Base-by-base conservation (phyloP, 2,888 invertebrate species). In the Dexiosoma caninum region DNA sequence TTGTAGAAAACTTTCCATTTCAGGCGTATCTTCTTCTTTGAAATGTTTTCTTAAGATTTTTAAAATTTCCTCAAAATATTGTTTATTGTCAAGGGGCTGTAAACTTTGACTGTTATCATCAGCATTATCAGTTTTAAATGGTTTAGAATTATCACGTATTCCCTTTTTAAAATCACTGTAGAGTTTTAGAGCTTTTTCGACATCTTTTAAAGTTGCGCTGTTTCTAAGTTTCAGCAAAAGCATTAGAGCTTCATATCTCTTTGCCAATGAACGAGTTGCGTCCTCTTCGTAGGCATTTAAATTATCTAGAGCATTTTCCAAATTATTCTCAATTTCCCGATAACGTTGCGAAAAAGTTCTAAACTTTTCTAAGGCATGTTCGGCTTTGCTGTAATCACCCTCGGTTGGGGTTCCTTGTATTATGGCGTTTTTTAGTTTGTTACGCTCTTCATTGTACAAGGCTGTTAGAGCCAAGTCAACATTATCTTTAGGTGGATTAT, bases 41-140 rank as follows among this genome's bases (percentile, higher is more conserved):
- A 42, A 0, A 9, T 60, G 19, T 21, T 51, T 21, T 30, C 9
- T 21, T 16, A 62, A 32, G 44, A 72, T 42, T 12, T 3, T 62
- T 62, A 72, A 35, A 53, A 72, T 71, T 51, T 71, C 71, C 8
- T 71, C 40, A n/a, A 71, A 60, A 40, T 60, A 71, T n/a, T 30
- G 37, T 27, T 14, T n/a, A 51, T 71, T 40, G 19, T 60, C 60
- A 51, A 59, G 23, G 5, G 53, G 42, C 4, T 14, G 14, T 8
- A n/a, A 2, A 12, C 9, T 23, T 21, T n/a, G 37, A 3, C 8
- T 21, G n/a, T 4, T 12, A 4, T n/a, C 27, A 5, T 12, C 46
- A 46, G 44, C 1, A 3, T 19, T 27, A 2, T 7, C 12, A 1
- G 1, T 3, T n/a, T 27, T 27, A 6, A 6, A 27, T 1, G 51